Percentiles rank a stretch among this genome's conserved stretches.
phyloP scores from a whole-genome alignment of 2,888 invertebrate species.

The Rapana venosa region DNA sequence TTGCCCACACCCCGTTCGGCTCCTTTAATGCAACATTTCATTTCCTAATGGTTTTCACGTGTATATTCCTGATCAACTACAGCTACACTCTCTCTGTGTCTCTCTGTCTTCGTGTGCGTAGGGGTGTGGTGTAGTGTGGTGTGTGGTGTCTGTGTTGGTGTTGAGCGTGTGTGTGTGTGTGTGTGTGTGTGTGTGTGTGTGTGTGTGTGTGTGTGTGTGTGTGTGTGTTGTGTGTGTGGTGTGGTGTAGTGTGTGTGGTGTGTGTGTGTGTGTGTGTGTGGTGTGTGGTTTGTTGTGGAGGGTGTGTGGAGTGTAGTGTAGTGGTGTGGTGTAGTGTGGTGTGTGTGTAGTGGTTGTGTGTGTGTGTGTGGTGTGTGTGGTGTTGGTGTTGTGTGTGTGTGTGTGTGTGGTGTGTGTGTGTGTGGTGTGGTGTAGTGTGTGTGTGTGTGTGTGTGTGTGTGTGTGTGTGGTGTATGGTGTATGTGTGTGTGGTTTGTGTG shows the following conservation, averaged over 20 bases:
- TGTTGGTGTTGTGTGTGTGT: background rate
- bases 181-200: background rate
- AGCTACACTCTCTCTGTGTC: background rate
- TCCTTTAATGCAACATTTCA: background rate
- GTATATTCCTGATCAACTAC: background rate
- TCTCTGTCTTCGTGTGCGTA: background rate
- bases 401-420: background rate
- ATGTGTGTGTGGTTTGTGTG: background rate
- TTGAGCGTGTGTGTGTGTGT: background rate
- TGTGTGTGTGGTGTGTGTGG: background rate
- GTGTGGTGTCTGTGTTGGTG: background rate
- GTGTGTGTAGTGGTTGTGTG: background rate
- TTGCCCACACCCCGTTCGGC: background rate
- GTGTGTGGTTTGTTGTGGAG: too few relatives aligned
- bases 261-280: too few relatives aligned
- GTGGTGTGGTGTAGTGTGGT: too few relatives aligned
- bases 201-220: background rate
- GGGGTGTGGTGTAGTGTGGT: background rate
- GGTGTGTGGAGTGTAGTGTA: too few relatives aligned
- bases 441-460: background rate
- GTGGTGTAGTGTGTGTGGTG: too few relatives aligned
- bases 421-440: background rate
- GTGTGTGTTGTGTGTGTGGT: too few relatives aligned
- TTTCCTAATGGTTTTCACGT: conserved; percentile 1
- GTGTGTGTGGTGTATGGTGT: background rate